Base-by-base conservation (phyloP, 2,797 vertebrate species). In the Crenichthys baileyi region DNA sequence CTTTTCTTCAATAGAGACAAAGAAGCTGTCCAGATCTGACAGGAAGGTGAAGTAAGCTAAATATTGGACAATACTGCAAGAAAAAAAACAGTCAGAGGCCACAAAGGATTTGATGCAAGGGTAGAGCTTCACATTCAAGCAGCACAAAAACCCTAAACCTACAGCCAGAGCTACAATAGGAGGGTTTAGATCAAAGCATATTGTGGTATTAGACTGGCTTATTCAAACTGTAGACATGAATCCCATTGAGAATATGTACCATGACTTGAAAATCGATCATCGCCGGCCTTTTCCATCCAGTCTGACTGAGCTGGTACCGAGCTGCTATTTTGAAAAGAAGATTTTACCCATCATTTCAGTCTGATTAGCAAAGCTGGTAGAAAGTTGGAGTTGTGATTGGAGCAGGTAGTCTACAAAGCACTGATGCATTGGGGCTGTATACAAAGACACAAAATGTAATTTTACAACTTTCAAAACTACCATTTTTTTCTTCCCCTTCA, bases 161-260 rank as follows among this genome's bases (percentile, higher is more conserved):
- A 67, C 44, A 46, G 41, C 39, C 22, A 9, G 65, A 68, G 11
- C 65, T 13, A 44, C 65, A 68, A 44, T n/a, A 44, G 65, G 12
- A 68, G 22, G 24, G 39, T 68, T 44, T 68, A 44, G 39, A 68
- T 68, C 39, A 68, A 68, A 68, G 65, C 65, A 44, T 9, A 46
- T 24, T 46, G 8, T 0, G 11, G 24, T 68, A 68, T 44, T 44
- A 46, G 65, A 68, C 7, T n/a, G 39, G n/a, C 65, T 26, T 24
- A 46, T n/a, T 44, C 24, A 44, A n/a, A 44, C 4, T 68, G 4
- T 20, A 24, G 65, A n/a, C 36, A 6, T 68, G 65, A 68, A 68
- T n/a, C 65, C 65, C n/a, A n/a, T 13, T 13, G 41, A 44, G 65
- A 41, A 41, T 68, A 22, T 68, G 65, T n/a, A 24, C 22, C 44